phyloP scores from a whole-genome alignment of 2,888 invertebrate genomes.

The Cryptophagus acutangulus region DNA sequence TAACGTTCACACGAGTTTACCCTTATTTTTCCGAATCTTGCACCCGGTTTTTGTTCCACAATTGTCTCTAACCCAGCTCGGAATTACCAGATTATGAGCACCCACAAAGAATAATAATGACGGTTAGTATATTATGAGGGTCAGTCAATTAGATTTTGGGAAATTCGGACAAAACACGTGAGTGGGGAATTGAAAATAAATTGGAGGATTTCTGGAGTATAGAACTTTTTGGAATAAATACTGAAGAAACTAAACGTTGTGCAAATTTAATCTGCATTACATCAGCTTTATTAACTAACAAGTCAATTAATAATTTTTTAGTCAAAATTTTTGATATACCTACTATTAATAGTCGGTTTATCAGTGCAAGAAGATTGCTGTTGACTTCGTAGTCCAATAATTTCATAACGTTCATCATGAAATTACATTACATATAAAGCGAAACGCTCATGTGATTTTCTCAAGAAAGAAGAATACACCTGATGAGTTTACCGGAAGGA shows the following conservation, averaged over 20 bases:
- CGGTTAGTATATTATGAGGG: constrained; percentile 15
- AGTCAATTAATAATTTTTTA: too few species aligned
- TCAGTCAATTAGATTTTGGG: constrained; percentile 22
- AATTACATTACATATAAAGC: too few species aligned
- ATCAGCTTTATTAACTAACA: too few species aligned
- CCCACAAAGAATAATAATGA: constrained; percentile 17
- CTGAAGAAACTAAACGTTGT: too few species aligned
- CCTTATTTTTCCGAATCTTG: constrained; percentile 24
- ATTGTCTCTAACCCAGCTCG: not conserved
- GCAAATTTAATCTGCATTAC: too few species aligned
- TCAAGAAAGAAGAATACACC: constrained; percentile 30
- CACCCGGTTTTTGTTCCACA: constrained; percentile 17
- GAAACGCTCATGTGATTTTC: constrained; percentile 19
- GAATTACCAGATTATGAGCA: constrained; percentile 23
- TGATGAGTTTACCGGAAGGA: constrained; percentile 36
- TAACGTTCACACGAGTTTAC: constrained; percentile 39
- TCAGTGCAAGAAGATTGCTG: too few species aligned
- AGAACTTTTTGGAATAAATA: too few species aligned
- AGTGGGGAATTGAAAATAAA: constrained; percentile 8
- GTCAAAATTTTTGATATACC: too few species aligned
- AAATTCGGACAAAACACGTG: constrained; percentile 19
- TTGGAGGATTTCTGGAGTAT: too few species aligned
- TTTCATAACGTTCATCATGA: constrained; percentile 6
- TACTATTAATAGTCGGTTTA: too few species aligned
- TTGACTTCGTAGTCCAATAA: too few species aligned